A percentile compares a stretch with the other conserved stretches of the same genome.
These are phyloP conservation scores for Sceliomorpha sp. DNA, from an alignment of 2,888 invertebrate species.

Conservation along the genomic window DNA sequence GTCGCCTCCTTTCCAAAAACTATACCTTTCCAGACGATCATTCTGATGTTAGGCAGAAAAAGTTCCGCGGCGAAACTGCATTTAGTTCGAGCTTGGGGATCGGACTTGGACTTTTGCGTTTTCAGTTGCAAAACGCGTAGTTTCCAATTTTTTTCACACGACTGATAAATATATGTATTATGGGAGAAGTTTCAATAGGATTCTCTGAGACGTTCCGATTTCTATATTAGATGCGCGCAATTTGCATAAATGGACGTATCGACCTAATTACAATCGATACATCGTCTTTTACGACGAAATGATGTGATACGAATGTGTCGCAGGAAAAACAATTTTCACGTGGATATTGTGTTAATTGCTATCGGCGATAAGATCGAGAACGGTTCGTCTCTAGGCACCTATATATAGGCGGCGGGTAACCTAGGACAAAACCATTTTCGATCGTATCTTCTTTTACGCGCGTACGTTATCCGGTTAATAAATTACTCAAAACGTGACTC, in stretches of 20 bases:
- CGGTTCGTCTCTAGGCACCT: slow-evolving; percentile 12
- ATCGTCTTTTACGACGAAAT: slow-evolving; percentile 34
- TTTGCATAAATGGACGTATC: slow-evolving; percentile 40
- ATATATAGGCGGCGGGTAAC: slow-evolving; percentile 1
- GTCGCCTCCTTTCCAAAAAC: slow-evolving; percentile 23
- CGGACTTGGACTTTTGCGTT: no score
- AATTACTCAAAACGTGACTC: slow-evolving; percentile 76
- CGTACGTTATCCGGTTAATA: slow-evolving; percentile 63
- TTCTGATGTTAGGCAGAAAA: slow-evolving; percentile 34
- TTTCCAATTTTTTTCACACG: no score
- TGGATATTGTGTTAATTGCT: slow-evolving; percentile 20
- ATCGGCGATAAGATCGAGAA: slow-evolving; percentile 23
- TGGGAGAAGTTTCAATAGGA: no score
- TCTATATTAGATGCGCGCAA: no score
- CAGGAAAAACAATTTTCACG: slow-evolving; percentile 27
- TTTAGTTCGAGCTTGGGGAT: no score
- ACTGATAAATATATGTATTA: no score
- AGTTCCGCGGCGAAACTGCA: no score
- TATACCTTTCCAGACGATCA: neutral
- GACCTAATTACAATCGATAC: slow-evolving; percentile 40
- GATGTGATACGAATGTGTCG: slow-evolving; percentile 33
- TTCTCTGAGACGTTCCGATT: no score
- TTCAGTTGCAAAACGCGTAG: no score
- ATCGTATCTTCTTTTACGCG: neutral
- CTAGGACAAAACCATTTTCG: neutral